Evolutionary conservation across 2,888 invertebrate species (phyloP).

Genomic region (Dexiosoma caninum): DNA sequence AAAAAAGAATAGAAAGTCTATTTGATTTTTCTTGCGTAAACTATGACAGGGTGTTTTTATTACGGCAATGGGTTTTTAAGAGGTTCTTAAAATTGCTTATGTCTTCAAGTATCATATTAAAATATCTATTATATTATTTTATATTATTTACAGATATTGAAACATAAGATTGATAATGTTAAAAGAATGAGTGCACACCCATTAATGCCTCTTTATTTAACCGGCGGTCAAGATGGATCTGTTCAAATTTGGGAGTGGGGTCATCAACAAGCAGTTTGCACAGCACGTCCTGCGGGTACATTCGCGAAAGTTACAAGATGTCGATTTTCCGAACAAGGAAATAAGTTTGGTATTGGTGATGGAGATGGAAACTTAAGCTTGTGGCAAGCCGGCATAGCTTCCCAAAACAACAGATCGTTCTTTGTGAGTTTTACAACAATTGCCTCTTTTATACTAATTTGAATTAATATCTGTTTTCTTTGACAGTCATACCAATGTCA

Average conservation of each 20-base stretch:
- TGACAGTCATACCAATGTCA: slow-evolving; percentile 96
- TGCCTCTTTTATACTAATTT: not conserved
- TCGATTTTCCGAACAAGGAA: slow-evolving; percentile 97
- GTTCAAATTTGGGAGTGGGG: slow-evolving; percentile 99
- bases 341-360: slow-evolving; percentile 99
- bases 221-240: slow-evolving; percentile 97
- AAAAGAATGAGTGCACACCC: slow-evolving; percentile 98
- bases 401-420: slow-evolving; percentile 87
- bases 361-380: slow-evolving; percentile 97
- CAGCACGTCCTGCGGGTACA: slow-evolving; percentile 94
- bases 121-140: too few species aligned
- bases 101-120: too few species aligned
- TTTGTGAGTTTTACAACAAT: slow-evolving; percentile 83
- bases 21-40: too few species aligned
- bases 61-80: too few species aligned
- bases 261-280: slow-evolving; percentile 92
- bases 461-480: slow-evolving; percentile 1
- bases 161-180: slow-evolving; percentile 96
- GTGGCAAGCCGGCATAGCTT: slow-evolving; percentile 92
- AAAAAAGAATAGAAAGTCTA: too few species aligned
- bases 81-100: too few species aligned
- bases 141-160: slow-evolving; percentile 87
- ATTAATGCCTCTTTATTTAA: slow-evolving; percentile 93
- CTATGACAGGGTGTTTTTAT: too few species aligned
- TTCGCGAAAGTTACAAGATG: slow-evolving; percentile 97